Base-by-base conservation (phyloP, 2,888 invertebrate species). In the Limenitis camilla region DNA sequence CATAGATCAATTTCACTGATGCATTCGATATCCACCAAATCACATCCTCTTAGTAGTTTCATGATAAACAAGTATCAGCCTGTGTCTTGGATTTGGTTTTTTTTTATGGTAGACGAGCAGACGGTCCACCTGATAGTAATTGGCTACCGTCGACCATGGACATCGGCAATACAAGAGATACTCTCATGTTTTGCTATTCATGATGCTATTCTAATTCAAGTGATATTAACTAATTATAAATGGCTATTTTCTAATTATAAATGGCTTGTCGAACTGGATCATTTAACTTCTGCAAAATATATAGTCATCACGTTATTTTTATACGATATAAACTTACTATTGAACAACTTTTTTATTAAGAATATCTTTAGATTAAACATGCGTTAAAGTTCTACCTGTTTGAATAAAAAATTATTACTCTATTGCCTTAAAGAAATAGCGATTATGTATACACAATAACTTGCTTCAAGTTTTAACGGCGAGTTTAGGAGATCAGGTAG, bases 41-140 rank as follows among this genome's bases (percentile, higher is more conserved):
- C 90, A 51, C 91, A 91, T 58, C n/a, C n/a, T n/a, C n/a, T 91
- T 91, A 66, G 91, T 91, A 4, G 88, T 83, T 57, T 91, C 91
- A 8, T 77, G 78, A 61, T 84, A 91, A 0, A 89, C 89, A 60
- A 89, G 89, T 48, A 91, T 88, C 10, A 90, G 69, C 31, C 90
- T 80, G 67, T 90, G 91, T 0, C 89, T 88, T 1, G 88, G n/a
- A n/a, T n/a, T n/a, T n/a, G n/a, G n/a, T n/a, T n/a, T n/a, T n/a
- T n/a, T n/a, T n/a, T n/a, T n/a, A n/a, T n/a, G n/a, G n/a, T n/a
- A n/a, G n/a, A n/a, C n/a, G n/a, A n/a, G n/a, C n/a, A n/a, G n/a
- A n/a, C n/a, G n/a, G n/a, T n/a, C n/a, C n/a, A n/a, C n/a, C n/a
- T n/a, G n/a, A n/a, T n/a, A n/a, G n/a, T n/a, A n/a, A n/a, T n/a